Conservation (phyloP, 2,797 vertebrate species). For the Discoglossus pictus region DNA sequence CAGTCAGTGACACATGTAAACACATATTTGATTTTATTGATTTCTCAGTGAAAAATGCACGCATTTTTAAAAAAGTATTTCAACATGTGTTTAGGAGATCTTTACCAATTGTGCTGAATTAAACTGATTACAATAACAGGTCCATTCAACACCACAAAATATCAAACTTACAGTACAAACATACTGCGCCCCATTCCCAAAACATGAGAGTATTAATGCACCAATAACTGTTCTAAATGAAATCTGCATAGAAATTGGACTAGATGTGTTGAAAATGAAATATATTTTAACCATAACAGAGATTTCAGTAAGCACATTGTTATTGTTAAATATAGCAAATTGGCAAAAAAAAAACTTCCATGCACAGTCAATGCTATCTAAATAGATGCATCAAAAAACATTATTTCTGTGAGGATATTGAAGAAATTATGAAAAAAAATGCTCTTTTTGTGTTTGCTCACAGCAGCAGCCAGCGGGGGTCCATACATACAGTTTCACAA, state of each 20-base stretch:
- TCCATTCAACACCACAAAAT: too few relatives aligned
- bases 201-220: too few relatives aligned
- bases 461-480: constrained; percentile 21
- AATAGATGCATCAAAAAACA: background rate
- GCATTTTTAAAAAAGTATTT: too few relatives aligned
- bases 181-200: too few relatives aligned
- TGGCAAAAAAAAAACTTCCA: background rate
- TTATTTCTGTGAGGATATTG: constrained; percentile 6
- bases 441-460: constrained; percentile 19
- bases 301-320: constrained; percentile 15
- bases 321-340: background rate
- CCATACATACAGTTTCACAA: constrained; percentile 12
- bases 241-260: constrained; percentile 11
- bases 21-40: too few relatives aligned
- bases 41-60: too few relatives aligned
- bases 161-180: too few relatives aligned
- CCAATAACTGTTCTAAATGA: too few relatives aligned
- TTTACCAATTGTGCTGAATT: too few relatives aligned
- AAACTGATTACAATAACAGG: too few relatives aligned
- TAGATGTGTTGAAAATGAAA: constrained; percentile 53
- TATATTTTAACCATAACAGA: constrained; percentile 37
- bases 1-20: too few relatives aligned
- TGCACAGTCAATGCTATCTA: background rate
- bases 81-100: too few relatives aligned
- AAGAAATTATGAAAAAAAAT: constrained; percentile 6